phyloP scores from a whole-genome alignment of 2,888 invertebrate species.

The Brachylomia viminalis region DNA sequence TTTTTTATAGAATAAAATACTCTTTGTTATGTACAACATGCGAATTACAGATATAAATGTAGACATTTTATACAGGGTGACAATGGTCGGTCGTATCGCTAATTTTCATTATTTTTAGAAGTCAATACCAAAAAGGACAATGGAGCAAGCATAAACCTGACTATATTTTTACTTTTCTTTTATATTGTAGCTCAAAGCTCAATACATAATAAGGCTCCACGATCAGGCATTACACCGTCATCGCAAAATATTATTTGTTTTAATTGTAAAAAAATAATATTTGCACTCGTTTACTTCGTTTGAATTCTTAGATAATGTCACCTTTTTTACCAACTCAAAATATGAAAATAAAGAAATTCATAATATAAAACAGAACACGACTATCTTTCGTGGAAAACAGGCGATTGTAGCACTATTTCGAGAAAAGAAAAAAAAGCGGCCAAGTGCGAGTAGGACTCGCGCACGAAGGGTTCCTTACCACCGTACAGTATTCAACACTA shows the following conservation, averaged over 20 bases:
- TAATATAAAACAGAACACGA: neutral
- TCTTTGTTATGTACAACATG: no score
- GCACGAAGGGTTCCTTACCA: no score
- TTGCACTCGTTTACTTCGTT: neutral
- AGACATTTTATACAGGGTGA: no score
- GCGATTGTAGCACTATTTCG: neutral
- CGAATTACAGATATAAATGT: no score
- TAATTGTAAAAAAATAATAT: neutral
- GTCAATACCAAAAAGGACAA: neutral
- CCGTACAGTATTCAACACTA: no score
- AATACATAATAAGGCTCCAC: neutral
- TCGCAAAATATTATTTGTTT: neutral
- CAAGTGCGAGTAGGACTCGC: no score
- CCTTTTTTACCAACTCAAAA: neutral
- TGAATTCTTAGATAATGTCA: neutral
- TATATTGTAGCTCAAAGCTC: neutral
- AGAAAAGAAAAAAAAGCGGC: neutral
- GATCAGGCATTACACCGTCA: neutral
- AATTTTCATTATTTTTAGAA: neutral
- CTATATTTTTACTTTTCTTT: neutral
- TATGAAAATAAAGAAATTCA: neutral
- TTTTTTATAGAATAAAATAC: no score
- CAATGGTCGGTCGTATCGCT: no score
- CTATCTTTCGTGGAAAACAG: constrained; percentile 4
- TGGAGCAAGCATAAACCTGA: neutral